Percentiles rank a stretch among this genome's conserved stretches.
Evolutionary conservation across 2,113 vertebrate genomes (phyloP).

Genomic region (Macrotis lagotis): DNA sequence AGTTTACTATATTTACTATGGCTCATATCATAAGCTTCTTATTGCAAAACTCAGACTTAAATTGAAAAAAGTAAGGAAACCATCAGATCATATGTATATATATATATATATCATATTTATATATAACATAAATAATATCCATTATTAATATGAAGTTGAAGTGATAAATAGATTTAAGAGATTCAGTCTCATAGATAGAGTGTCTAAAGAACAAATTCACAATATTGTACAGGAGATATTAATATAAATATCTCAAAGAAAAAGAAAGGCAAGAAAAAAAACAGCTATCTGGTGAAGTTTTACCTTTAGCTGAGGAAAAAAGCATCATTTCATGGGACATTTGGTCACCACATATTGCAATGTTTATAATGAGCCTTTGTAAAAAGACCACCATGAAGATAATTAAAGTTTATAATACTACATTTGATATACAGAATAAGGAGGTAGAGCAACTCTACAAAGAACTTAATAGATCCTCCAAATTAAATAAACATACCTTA

Average conservation of each 20-base stretch:
- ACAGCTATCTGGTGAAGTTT: not conserved
- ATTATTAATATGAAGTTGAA: not conserved
- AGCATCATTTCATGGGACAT: not conserved
- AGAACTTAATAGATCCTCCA: not conserved
- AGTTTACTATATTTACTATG: too few species aligned
- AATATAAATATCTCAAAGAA: not conserved
- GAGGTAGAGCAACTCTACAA: not conserved
- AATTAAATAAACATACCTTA: not conserved
- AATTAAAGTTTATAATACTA: not conserved
- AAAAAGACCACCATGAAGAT: not conserved
- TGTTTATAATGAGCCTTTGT: not conserved
- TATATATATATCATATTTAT: too few species aligned
- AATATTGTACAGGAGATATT: not conserved
- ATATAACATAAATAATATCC: too few species aligned
- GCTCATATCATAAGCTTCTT: too few species aligned
- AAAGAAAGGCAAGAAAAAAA: not conserved
- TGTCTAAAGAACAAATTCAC: not conserved
- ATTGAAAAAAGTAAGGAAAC: too few species aligned
- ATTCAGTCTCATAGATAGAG: not conserved
- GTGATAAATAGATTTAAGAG: not conserved
- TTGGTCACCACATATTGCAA: not conserved
- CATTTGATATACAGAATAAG: not conserved
- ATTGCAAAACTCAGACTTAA: too few species aligned
- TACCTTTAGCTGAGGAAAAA: not conserved
- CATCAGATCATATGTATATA: too few species aligned